Evolutionary conservation across 2,113 vertebrate genomes (phyloP).

Genomic region (Malurus alboscapulatus): DNA sequence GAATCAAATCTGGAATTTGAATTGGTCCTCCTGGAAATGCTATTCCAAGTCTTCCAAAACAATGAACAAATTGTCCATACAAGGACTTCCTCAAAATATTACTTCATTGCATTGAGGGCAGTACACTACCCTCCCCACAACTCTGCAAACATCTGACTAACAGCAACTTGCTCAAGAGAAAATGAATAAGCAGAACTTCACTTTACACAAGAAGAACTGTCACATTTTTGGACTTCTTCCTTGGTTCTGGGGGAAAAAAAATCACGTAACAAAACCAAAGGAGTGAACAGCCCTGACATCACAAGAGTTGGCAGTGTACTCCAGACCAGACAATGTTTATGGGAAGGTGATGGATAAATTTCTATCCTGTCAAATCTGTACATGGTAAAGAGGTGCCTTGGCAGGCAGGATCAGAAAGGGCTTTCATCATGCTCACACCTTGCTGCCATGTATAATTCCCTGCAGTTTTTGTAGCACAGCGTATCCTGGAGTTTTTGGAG

Average conservation of each 20-base stretch:
- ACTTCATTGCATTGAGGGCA: not conserved
- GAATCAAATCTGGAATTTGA: not conserved
- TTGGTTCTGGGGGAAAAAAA: not conserved
- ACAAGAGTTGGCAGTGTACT: not conserved
- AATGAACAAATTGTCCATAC: not conserved
- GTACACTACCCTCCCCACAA: not conserved
- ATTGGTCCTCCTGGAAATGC: not conserved
- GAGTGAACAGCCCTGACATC: not conserved
- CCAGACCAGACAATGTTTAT: not conserved
- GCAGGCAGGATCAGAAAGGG: not conserved
- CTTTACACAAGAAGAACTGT: not conserved
- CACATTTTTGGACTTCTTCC: not conserved
- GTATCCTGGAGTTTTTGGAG: not conserved
- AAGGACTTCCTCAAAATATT: conserved; percentile 27
- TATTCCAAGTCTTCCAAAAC: not conserved
- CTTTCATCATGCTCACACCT: rapidly evolving
- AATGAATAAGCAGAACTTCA: not conserved
- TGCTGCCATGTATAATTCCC: not conserved
- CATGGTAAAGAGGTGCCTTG: not conserved
- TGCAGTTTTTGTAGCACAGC: not conserved
- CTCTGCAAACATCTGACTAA: not conserved
- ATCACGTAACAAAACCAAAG: not conserved
- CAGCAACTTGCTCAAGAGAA: not conserved
- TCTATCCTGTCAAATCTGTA: not conserved
- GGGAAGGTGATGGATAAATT: not conserved